phyloP scores from a whole-genome alignment of 64 coral and sea anemone species.

The Dendronephthya gigantea region DNA sequence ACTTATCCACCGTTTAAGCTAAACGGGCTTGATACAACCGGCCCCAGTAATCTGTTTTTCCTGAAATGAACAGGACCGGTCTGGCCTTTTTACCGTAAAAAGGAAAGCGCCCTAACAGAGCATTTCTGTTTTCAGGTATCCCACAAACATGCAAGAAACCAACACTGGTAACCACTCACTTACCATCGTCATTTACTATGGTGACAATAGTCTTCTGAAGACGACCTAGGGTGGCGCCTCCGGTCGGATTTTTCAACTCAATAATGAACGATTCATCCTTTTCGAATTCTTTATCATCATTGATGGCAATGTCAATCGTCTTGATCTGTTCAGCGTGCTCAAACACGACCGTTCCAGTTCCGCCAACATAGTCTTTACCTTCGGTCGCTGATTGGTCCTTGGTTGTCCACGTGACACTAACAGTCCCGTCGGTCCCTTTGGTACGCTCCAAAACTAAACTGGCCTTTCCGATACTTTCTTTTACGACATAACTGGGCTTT shows the following conservation, averaged over 20 bases:
- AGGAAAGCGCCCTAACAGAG: too few species aligned
- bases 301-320: constrained; percentile 64
- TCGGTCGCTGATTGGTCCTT: constrained; percentile 64
- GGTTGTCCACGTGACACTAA: constrained; percentile 66
- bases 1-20: too few species aligned
- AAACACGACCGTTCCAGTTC: constrained; percentile 51
- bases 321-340: constrained; percentile 85
- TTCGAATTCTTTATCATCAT: constrained; percentile 95
- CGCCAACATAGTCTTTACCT: constrained; percentile 73
- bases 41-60: too few species aligned
- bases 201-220: constrained; percentile 58
- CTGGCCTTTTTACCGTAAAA: too few species aligned
- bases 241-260: constrained; percentile 56
- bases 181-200: constrained; percentile 89
- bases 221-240: constrained; percentile 59
- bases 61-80: too few species aligned
- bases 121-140: too few species aligned
- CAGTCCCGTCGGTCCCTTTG: constrained; percentile 68
- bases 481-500: constrained; percentile 82
- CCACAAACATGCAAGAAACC: too few species aligned
- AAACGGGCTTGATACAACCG: too few species aligned
- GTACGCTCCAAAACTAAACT: constrained; percentile 57
- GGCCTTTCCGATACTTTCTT: constrained; percentile 74
- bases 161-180: too few species aligned
- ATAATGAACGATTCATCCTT: constrained; percentile 79